Percentiles rank a stretch among this genome's conserved stretches.
Conservation (phyloP, 2,888 invertebrate species). For the Chrysodeixis includens region DNA sequence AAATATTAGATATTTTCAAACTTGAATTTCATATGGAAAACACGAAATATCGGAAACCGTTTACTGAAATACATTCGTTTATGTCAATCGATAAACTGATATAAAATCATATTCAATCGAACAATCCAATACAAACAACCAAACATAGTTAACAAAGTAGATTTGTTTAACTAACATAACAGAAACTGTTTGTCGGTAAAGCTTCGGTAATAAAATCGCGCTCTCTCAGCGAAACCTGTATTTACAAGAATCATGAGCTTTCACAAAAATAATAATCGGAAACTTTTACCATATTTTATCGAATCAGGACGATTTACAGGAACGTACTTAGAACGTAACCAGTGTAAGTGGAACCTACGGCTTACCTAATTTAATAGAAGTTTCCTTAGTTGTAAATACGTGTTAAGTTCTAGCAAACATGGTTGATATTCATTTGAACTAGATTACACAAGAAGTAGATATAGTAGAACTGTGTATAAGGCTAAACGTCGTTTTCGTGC, state of each 20-base stretch:
- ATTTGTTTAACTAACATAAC: conserved; percentile 25
- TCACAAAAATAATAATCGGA: conserved; percentile 37
- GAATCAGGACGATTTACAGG: conserved; percentile 21
- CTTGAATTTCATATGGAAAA: too few species aligned
- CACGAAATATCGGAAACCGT: too few species aligned
- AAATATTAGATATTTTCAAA: too few species aligned
- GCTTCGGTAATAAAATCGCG: conserved; percentile 31
- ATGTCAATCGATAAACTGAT: neutral
- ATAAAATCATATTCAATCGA: neutral
- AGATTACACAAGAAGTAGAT: too few species aligned
- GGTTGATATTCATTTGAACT: too few species aligned
- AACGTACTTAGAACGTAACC: neutral
- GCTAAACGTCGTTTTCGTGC: too few species aligned
- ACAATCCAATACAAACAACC: neutral
- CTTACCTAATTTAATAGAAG: neutral
- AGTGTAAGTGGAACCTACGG: neutral
- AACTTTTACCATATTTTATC: conserved; percentile 54
- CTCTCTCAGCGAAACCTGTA: conserved; percentile 15
- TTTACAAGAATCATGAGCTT: conserved; percentile 16
- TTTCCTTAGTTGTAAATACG: conserved; percentile 2
- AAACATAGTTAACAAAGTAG: conserved; percentile 15
- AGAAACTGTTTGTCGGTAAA: conserved; percentile 42
- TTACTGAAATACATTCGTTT: too few species aligned
- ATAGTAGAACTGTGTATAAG: too few species aligned
- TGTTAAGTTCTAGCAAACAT: neutral